Evolutionary conservation across 2,113 vertebrate genomes (phyloP).

Genomic region (Nycticorax nycticorax): DNA sequence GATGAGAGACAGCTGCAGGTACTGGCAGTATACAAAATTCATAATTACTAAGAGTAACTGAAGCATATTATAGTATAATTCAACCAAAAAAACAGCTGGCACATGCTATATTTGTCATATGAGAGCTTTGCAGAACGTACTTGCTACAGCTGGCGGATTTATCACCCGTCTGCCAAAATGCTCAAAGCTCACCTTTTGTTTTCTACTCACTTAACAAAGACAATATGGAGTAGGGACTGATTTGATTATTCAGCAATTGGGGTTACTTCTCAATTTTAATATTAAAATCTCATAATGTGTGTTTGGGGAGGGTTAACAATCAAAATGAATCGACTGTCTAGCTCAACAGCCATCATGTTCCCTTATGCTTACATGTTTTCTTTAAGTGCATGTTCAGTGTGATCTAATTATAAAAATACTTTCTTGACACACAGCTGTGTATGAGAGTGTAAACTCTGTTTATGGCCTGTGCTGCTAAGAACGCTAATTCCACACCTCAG

Average conservation of each 20-base stretch:
- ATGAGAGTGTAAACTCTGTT: not conserved
- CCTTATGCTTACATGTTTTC: not conserved
- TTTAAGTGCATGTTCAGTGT: not conserved
- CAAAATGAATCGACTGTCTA: not conserved
- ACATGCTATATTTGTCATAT: constrained; percentile 66
- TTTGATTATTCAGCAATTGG: constrained; percentile 2
- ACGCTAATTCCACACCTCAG: not conserved
- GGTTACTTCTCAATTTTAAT: not conserved
- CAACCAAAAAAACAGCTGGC: constrained; percentile 76
- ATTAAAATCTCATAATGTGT: not conserved
- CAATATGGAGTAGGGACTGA: not conserved
- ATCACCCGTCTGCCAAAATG: constrained; percentile 50
- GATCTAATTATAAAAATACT: not conserved
- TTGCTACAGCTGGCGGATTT: constrained; percentile 68
- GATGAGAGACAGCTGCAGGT: constrained; percentile 80
- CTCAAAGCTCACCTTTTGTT: constrained; percentile 69
- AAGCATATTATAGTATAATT: constrained; percentile 76
- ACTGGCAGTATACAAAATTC: constrained; percentile 75
- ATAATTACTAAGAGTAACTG: constrained; percentile 79
- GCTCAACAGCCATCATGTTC: not conserved
- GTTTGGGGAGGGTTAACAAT: not conserved
- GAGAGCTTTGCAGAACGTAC: constrained; percentile 60
- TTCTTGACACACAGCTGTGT: not conserved
- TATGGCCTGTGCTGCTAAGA: not conserved
- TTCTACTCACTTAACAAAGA: constrained; percentile 29